Percentiles rank a stretch among this genome's conserved stretches.
Evolutionary conservation across 35 echinoderm and acorn worm species (phyloP).

Genomic region (Stichopus chloronotus): DNA sequence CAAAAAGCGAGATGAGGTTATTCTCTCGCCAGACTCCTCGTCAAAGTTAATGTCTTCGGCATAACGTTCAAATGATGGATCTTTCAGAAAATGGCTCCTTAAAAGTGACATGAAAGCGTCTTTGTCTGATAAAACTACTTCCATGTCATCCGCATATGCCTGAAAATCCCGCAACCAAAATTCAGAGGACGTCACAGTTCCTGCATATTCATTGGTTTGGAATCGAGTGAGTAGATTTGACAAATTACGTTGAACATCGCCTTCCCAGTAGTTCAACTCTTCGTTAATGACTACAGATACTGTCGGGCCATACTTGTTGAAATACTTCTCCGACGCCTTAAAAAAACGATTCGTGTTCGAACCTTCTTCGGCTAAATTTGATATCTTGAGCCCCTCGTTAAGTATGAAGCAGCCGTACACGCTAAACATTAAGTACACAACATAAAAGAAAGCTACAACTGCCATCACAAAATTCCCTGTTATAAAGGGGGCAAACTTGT

Average conservation of each 20-base stretch:
- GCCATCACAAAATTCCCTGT: constrained; percentile 37
- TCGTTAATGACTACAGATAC: constrained; percentile 65
- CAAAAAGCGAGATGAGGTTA: constrained; percentile 72
- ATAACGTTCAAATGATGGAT: constrained; percentile 53
- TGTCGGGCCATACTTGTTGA: constrained; percentile 59
- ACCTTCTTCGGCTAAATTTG: constrained; percentile 64
- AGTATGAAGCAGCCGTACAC: constrained; percentile 65
- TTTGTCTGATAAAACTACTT: constrained; percentile 17
- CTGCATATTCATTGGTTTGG: constrained; percentile 34
- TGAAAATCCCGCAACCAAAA: constrained; percentile 74
- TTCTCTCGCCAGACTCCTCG: constrained; percentile 5
- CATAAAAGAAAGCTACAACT: constrained; percentile 23
- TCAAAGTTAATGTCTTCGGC: constrained; percentile 66
- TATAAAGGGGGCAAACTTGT: constrained; percentile 70
- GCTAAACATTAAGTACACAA: constrained; percentile 39
- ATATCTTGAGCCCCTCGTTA: constrained; percentile 51
- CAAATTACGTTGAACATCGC: constrained; percentile 56
- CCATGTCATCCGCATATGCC: background rate
- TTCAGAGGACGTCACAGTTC: constrained; percentile 22
- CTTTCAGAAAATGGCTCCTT: constrained; percentile 44
- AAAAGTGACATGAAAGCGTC: constrained; percentile 48
- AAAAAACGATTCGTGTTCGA: constrained; percentile 61
- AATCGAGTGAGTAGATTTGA: constrained; percentile 19
- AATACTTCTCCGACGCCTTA: constrained; percentile 49
- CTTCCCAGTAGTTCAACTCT: constrained; percentile 60